Base-by-base conservation (phyloP, 2,797 vertebrate species). In the Pipistrellus pipistrellus region DNA sequence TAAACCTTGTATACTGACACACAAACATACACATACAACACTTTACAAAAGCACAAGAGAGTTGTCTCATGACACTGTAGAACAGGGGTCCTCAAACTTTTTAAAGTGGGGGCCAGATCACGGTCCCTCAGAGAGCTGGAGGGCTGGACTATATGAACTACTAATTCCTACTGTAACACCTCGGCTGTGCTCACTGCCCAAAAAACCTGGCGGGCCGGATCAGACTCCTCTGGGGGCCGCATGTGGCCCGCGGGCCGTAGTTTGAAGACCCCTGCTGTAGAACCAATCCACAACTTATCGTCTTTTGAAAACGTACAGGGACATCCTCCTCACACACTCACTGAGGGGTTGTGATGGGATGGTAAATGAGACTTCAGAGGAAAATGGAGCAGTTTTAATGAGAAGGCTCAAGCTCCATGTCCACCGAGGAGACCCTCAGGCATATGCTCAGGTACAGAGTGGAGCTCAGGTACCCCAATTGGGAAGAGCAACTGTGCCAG, bases 371-470 rank as follows among this genome's bases (percentile, higher is more conserved):
- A 73, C 35, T 25, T 59, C 6, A 6, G 46, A 64, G 66, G 12
- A 85, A 55, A 59, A 62, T 3, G 38, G 11, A 69, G 53, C 11
- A 4, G 7, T 32, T 73, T 48, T n/a, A 48, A 8, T 76, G 69
- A 41, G 35, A 59, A 23, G 20, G n/a, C 62, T 64, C 9, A 25
- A 53, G n/a, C 10, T 55, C 44, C 57, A 12, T 78, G 72, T 81
- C 48, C 10, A 1, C 30, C 4, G 1, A 41, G 69, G 62, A 46
- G 27, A 30, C 12, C 4, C 2, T 6, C 0, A 3, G 11, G 69
- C 21, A 4, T 10, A 1, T 0, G 1, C 38, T 2, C 32, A 15
- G n/a, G 48, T 12, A 35, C 18, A 6, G 17, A 27, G 38, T 3
- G 1, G 57, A 0, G 1, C 20, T 14, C 44, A 46, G 66, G 51